Base-by-base conservation (phyloP, 2,113 vertebrate species). In the Cariama cristata region DNA sequence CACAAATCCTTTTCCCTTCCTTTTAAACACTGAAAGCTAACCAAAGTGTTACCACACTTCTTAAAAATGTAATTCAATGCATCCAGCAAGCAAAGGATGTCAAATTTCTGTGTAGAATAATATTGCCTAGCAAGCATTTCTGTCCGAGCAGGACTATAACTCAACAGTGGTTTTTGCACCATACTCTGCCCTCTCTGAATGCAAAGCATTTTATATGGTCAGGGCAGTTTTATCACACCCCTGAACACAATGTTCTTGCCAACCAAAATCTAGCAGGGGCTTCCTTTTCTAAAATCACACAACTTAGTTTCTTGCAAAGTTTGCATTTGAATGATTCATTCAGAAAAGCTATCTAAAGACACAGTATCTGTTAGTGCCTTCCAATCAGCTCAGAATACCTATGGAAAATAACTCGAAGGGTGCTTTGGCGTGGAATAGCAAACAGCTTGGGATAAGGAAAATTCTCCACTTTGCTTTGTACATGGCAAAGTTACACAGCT, bases 391-490 rank as follows among this genome's bases (percentile, higher is more conserved):
- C 94, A 93, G 95, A 97, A 94, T 96, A 91, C 68, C 49, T 69
- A 88, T 14, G 84, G 88, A 96, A 96, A 92, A 53, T 77, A 96
- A 96, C 79, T 90, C 11, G 18, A 91, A 96, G 97, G 53, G 73
- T 98, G 93, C 94, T 98, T 97, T 98, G 96, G 85, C 97, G 59
- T 94, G 75, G 96, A 94, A 93, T 59, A 97, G 89, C 93, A 95
- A 96, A 88, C 38, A 38, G 79, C 95, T 71, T 88, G 56, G 83
- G 92, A 84, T 93, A 85, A 69, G 69, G 89, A 91, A 79, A 88
- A 90, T 81, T 95, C 60, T 93, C 53, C 74, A 71, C 83, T 95
- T 96, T 74, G 62, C 82, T 94, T 97, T 80, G 32, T 58, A 86
- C 74, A 21, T 52, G 18, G 56, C 71, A 94, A 91, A 94, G 74